Evolutionary conservation across 2,113 vertebrate species (phyloP).

Genomic region (Pipra filicauda): DNA sequence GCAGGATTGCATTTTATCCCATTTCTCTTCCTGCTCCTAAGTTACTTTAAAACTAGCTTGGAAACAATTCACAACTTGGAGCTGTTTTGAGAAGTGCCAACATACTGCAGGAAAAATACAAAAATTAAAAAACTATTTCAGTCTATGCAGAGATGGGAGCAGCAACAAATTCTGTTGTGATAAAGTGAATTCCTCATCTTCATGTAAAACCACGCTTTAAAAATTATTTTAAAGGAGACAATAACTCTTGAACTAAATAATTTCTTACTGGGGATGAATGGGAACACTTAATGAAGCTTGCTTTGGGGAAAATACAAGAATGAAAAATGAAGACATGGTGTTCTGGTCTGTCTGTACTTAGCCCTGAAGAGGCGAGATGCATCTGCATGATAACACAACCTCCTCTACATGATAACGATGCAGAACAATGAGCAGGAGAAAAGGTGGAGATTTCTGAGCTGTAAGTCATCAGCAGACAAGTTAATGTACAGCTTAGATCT

Average conservation of each 20-base stretch:
- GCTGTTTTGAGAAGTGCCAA: background rate
- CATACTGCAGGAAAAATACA: background rate
- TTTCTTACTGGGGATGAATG: background rate
- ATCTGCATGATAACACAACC: background rate
- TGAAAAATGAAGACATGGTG: background rate
- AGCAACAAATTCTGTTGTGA: background rate
- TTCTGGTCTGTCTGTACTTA: background rate
- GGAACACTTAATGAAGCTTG: background rate
- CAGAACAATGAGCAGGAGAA: background rate
- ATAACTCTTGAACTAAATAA: background rate
- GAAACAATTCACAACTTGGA: background rate
- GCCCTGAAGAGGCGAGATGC: background rate
- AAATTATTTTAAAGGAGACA: background rate
- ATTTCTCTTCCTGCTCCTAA: background rate
- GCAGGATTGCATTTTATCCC: background rate
- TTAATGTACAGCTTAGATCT: background rate
- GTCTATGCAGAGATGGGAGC: background rate
- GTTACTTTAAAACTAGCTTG: background rate
- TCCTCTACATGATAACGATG: rapidly evolving
- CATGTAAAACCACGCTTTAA: background rate
- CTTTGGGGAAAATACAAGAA: background rate
- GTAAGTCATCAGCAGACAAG: background rate
- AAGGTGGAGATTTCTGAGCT: background rate
- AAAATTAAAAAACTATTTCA: background rate
- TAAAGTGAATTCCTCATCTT: background rate